Percentiles rank a stretch among this genome's conserved stretches.
These are phyloP conservation scores for Tryphoninae sp. DNA, from an alignment of 2,888 invertebrate genomes.

Conservation along the genomic window DNA sequence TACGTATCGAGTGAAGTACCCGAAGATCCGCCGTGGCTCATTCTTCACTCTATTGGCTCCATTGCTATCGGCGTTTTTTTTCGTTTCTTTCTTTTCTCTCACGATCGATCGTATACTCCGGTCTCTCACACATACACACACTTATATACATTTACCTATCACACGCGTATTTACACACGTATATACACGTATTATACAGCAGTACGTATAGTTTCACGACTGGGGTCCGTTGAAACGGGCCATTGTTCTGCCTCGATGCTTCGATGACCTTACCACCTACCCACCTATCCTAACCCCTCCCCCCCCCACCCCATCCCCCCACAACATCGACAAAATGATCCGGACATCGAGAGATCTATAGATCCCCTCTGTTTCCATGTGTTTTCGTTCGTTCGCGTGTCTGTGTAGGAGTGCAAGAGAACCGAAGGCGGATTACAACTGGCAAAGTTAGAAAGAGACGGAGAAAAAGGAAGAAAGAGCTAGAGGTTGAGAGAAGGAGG, in stretches of 20 bases:
- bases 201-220: slow-evolving; percentile 48
- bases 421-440: slow-evolving; percentile 33
- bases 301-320: slow-evolving; percentile 5
- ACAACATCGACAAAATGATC: slow-evolving; percentile 59
- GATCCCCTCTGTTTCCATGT: slow-evolving; percentile 35
- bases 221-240: slow-evolving; percentile 70
- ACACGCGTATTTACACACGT: slow-evolving; percentile 1
- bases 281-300: slow-evolving; percentile 50
- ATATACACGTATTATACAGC: slow-evolving; percentile 9
- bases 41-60: slow-evolving; percentile 8
- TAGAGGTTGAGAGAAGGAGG: slow-evolving; percentile 1
- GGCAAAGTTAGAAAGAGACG: slow-evolving; percentile 20
- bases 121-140: not conserved
- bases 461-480: slow-evolving; percentile 27
- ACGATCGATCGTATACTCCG: slow-evolving; percentile 30
- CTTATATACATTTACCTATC: not conserved
- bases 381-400: not conserved
- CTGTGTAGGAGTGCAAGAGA: slow-evolving; percentile 22
- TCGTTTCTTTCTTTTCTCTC: not conserved
- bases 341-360: slow-evolving; percentile 56
- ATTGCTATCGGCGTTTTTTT: not conserved
- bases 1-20: not conserved
- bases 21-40: slow-evolving; percentile 8
- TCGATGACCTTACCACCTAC: slow-evolving; percentile 71
- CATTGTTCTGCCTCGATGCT: slow-evolving; percentile 74